Evolutionary conservation across 2,113 vertebrate genomes (phyloP).

Genomic region (Illadopsis cleaveri): DNA sequence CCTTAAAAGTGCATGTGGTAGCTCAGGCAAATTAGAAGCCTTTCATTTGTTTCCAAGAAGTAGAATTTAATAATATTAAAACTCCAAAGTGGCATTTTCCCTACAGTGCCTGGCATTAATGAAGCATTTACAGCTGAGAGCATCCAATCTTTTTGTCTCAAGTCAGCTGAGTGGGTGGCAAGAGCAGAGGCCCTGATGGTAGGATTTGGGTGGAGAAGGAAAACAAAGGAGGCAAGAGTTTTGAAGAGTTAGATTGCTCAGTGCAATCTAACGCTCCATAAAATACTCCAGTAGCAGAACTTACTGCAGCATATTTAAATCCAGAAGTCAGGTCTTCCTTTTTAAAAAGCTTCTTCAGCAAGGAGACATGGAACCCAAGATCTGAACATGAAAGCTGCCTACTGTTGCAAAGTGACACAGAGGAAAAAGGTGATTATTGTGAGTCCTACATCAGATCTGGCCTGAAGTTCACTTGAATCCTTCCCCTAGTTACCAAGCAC

Average conservation of each 20-base stretch:
- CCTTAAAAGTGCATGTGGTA: neutral
- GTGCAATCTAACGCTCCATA: neutral
- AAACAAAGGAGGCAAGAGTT: neutral
- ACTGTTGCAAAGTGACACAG: neutral
- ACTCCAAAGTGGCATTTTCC: neutral
- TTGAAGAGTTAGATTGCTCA: neutral
- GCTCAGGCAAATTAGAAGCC: neutral
- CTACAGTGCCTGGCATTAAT: neutral
- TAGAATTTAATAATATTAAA: neutral
- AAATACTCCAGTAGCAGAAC: neutral
- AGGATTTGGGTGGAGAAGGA: neutral
- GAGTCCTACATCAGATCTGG: neutral
- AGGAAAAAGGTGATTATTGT: neutral
- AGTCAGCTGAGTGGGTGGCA: neutral
- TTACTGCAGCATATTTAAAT: neutral
- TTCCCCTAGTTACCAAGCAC: neutral
- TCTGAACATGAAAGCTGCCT: neutral
- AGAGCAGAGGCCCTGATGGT: neutral
- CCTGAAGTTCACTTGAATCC: neutral
- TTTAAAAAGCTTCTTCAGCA: neutral
- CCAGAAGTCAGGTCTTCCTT: neutral
- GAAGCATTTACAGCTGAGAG: neutral
- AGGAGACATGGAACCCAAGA: neutral
- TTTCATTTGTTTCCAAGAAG: neutral
- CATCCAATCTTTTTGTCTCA: neutral